Percentiles rank a stretch among this genome's conserved stretches.
Evolutionary conservation across 2,888 invertebrate species (phyloP).

Genomic region (Mythimna ferrago): DNA sequence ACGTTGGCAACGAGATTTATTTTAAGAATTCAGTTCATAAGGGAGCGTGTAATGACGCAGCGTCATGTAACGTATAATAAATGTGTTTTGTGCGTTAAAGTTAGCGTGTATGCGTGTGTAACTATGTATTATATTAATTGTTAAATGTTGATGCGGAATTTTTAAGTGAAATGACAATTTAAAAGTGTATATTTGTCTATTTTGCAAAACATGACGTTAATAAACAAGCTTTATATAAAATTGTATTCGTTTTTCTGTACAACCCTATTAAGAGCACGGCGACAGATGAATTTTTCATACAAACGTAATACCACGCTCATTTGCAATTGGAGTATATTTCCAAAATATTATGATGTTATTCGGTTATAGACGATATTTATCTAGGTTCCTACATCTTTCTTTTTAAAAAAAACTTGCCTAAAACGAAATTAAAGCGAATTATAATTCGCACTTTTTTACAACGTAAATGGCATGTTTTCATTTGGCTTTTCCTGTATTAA

Average conservation of each 20-base stretch:
- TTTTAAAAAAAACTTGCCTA: too few relatives aligned
- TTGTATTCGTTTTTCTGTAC: constrained; percentile 44
- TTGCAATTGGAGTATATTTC: too few relatives aligned
- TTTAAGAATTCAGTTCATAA: constrained; percentile 45
- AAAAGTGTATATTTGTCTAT: constrained; percentile 90
- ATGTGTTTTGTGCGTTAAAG: constrained; percentile 62
- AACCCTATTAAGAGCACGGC: too few relatives aligned
- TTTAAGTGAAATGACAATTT: constrained; percentile 87
- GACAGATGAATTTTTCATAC: too few relatives aligned
- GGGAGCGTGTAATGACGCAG: constrained; percentile 28
- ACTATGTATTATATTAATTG: constrained; percentile 85
- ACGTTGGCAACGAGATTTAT: constrained; percentile 41
- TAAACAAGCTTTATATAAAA: constrained; percentile 89
- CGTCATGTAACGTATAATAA: constrained; percentile 57
- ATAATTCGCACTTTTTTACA: too few relatives aligned
- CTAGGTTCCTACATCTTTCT: too few relatives aligned
- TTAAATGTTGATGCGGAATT: constrained; percentile 89
- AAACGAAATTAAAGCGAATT: too few relatives aligned
- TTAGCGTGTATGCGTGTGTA: constrained; percentile 78
- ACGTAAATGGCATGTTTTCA: too few relatives aligned
- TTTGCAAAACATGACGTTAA: constrained; percentile 91
- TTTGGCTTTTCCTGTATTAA: too few relatives aligned
- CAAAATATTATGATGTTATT: too few relatives aligned
- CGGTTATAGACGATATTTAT: too few relatives aligned
- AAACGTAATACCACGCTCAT: too few relatives aligned